phyloP scores from a whole-genome alignment of 2,797 vertebrate genomes.

The Hephaestus fuliginosus region DNA sequence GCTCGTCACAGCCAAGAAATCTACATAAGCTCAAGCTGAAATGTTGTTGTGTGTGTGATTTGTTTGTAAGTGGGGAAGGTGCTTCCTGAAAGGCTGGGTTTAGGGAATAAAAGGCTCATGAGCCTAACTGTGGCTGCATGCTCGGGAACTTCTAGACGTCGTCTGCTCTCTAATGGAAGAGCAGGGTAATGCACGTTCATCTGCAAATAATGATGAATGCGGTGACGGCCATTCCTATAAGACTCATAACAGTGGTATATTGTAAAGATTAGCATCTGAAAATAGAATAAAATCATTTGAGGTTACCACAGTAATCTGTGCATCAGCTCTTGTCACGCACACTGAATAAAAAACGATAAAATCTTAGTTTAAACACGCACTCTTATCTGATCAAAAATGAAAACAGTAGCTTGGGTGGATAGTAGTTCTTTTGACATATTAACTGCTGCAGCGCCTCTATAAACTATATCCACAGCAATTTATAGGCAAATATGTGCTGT shows the following conservation, averaged over 20 bases:
- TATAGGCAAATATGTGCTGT: background rate
- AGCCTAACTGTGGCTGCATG: background rate
- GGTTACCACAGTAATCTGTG: background rate
- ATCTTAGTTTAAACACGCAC: conserved; percentile 3
- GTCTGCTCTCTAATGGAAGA: conserved; percentile 70
- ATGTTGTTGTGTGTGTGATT: background rate
- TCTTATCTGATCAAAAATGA: conserved; percentile 7
- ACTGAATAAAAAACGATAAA: background rate
- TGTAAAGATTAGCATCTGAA: background rate
- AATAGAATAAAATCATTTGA: background rate
- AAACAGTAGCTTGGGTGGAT: conserved; percentile 12
- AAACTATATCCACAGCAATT: conserved; percentile 3
- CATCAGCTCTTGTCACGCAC: background rate
- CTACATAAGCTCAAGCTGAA: background rate
- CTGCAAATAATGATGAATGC: background rate
- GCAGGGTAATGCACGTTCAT: conserved; percentile 16
- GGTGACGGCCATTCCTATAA: background rate
- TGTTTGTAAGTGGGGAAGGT: background rate
- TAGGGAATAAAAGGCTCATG: background rate
- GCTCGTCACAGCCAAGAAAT: background rate
- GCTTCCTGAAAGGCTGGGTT: background rate
- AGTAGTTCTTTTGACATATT: background rate
- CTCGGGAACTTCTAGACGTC: conserved; percentile 24
- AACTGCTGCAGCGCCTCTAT: background rate
- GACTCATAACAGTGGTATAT: background rate